phyloP scores from a whole-genome alignment of 2,888 invertebrate genomes.

The Drosophila leonis region DNA sequence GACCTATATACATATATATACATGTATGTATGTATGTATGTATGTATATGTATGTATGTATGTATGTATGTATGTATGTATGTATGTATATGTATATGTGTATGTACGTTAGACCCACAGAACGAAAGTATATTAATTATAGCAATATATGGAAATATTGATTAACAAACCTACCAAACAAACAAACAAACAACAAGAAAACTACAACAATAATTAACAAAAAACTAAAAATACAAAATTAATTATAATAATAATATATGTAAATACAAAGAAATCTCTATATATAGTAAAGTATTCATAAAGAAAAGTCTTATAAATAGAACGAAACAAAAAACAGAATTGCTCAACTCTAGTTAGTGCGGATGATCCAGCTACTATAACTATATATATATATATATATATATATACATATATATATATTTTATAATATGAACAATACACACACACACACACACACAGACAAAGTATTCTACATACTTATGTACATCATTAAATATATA shows the following conservation, averaged over 20 bases:
- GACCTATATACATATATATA: constrained; percentile 19
- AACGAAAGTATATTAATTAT: constrained; percentile 16
- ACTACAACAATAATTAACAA: constrained; percentile 21
- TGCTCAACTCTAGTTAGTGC: constrained; percentile 45
- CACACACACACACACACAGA: background rate
- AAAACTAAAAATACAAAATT: constrained; percentile 8
- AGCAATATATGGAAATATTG: constrained; percentile 12
- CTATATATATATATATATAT: constrained; percentile 5
- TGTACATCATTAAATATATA: constrained; percentile 4
- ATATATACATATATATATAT: constrained; percentile 19
- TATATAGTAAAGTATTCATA: constrained; percentile 22
- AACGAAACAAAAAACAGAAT: constrained; percentile 11
- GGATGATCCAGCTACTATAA: constrained; percentile 9
- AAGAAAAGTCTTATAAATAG: background rate
- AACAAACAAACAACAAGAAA: constrained; percentile 20
- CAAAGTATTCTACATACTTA: background rate
- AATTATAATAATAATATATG: constrained; percentile 21
- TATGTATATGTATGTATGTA: constrained; percentile 8
- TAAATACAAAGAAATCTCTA: constrained; percentile 18
- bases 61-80: constrained; percentile 27
- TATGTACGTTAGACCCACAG: constrained; percentile 52
- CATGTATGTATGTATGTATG: constrained; percentile 12
- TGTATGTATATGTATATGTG: constrained; percentile 3
- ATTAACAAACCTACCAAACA: constrained; percentile 43
- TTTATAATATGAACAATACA: constrained; percentile 23